A percentile compares a stretch with the other conserved stretches of the same genome.
phyloP scores from a whole-genome alignment of 2,888 invertebrate species.

The Nemotelus pantherinus region DNA sequence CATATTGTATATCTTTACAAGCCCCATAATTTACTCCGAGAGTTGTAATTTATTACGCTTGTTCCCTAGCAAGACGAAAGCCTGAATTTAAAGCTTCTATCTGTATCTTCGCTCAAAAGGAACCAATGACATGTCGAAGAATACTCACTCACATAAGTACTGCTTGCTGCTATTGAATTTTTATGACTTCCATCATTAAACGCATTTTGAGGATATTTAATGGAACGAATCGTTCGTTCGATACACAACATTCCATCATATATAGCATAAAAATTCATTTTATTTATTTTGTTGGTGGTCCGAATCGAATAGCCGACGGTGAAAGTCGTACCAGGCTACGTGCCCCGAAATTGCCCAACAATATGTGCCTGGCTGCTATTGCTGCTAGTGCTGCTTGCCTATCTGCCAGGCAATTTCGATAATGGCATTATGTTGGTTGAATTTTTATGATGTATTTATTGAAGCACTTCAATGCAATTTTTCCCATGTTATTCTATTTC shows the following conservation, averaged over 20 bases:
- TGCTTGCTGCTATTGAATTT: no score
- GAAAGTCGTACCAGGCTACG: not conserved
- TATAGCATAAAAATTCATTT: no score
- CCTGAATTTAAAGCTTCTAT: no score
- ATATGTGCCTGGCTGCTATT: not conserved
- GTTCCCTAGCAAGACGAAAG: no score
- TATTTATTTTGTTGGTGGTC: no score
- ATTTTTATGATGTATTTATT: constrained; percentile 26
- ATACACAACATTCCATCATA: not conserved
- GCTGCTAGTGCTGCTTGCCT: not conserved
- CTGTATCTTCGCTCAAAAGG: no score
- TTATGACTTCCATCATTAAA: not conserved
- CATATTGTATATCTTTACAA: no score
- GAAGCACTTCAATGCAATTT: constrained; percentile 22
- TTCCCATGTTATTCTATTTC: constrained; percentile 5
- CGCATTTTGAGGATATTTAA: constrained; percentile 10
- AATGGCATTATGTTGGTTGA: constrained; percentile 24
- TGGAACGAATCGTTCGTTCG: not conserved
- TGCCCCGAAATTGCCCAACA: not conserved
- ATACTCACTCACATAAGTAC: no score
- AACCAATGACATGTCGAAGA: no score
- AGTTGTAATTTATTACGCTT: constrained; percentile 9
- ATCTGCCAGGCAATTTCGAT: constrained; percentile 6
- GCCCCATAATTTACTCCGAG: not conserved
- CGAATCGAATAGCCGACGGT: no score